Evolutionary conservation across 2,888 invertebrate genomes (phyloP), one percentile per base, ranked within the genome.

Genomic region (Myopa tessellatipennis): DNA sequence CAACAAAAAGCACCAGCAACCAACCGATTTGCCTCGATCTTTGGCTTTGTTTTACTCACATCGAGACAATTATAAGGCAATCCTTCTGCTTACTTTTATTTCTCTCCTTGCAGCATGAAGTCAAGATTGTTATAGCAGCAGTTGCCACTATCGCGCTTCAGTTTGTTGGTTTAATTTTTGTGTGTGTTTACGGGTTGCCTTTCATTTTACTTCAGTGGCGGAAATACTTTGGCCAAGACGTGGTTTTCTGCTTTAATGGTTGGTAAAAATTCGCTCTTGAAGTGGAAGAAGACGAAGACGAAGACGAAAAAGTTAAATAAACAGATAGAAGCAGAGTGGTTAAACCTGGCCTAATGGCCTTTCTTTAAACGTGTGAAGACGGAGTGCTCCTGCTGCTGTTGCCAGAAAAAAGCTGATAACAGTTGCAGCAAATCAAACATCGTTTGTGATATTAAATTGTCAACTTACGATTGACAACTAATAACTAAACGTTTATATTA

Each of bases 61-160:
- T 55, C 52, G 18, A 34, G 70, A 55, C 70, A 70, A 70, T 70
- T 70, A 70, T 55, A 70, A 70, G 52, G 55, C 34, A 26, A 52
- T 70, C 7, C 34, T 18, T 34, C 6, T 58, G 52, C 38, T 34
- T 55, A 10, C 16, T 26, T 70, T 26, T 16, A 36, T 6, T 6
- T 8, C 50, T 6, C n/a, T 26, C 18, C 34, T 70, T 55, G 0
- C n/a, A 14, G 4, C n/a, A n/a, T 67, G 40, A 16, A 40, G 4
- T 36, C 16, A 65, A 65, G 55, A 55, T 16, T 1, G 45, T 10
- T 8, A 45, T 45, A 45, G 45, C 0, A n/a, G 16, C 16, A n/a
- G 16, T 14, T 50, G 50, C 50, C 14, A 14, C 50, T 14, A 50
- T 50, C 50, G 8, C 55, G 55, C 55, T 55, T 14, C 14, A 55